phyloP scores from a whole-genome alignment of 2,888 invertebrate species.

The Erynnis tages region DNA sequence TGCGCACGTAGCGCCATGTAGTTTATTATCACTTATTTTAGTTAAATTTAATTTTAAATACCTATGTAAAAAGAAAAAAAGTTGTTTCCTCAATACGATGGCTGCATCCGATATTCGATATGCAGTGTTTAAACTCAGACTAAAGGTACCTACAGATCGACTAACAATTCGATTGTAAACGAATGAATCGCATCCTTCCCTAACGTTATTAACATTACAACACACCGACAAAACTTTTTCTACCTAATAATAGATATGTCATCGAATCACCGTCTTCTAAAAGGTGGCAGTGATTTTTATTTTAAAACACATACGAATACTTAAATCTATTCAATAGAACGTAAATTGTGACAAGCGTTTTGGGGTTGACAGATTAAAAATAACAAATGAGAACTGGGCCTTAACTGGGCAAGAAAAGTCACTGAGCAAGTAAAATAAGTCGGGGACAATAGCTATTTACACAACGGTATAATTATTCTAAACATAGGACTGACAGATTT shows the following conservation, averaged over 20 bases:
- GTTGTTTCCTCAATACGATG: too few species aligned
- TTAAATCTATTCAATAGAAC: constrained; percentile 17
- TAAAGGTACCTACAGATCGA: too few species aligned
- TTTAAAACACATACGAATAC: constrained; percentile 28
- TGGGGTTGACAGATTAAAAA: constrained; percentile 5
- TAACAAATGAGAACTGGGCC: constrained; percentile 15
- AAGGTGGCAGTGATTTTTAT: constrained; percentile 64
- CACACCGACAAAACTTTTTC: constrained; percentile 70
- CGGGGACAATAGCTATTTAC: constrained; percentile 57
- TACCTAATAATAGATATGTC: constrained; percentile 79
- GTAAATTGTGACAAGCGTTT: constrained; percentile 15
- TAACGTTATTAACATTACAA: constrained; percentile 39
- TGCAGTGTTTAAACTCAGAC: too few species aligned
- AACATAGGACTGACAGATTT: constrained; percentile 69
- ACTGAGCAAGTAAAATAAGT: constrained; percentile 34
- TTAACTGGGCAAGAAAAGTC: constrained; percentile 44
- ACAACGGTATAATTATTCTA: constrained; percentile 50
- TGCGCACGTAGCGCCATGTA: too few species aligned
- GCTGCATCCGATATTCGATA: too few species aligned
- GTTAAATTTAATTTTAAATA: too few species aligned
- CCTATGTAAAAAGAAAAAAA: too few species aligned
- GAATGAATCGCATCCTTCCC: constrained; percentile 41
- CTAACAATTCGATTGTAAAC: constrained; percentile 32
- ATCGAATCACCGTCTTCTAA: constrained; percentile 72
- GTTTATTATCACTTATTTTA: too few species aligned